Conservation (phyloP, 2,888 invertebrate species). For the Pediacus dermestoides region DNA sequence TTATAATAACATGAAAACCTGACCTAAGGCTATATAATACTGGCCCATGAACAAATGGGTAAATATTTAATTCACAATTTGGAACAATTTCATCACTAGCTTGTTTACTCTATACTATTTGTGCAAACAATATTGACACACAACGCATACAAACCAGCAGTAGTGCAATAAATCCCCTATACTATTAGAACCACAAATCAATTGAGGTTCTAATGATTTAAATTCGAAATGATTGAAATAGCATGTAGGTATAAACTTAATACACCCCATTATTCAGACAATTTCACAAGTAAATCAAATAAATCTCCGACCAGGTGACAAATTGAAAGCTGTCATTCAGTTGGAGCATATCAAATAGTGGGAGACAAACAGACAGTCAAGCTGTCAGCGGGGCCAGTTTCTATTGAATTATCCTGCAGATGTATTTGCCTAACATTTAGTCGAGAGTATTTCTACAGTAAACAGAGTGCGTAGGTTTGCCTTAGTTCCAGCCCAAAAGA, state of each 20-base stretch:
- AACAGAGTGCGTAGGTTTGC: too few relatives aligned
- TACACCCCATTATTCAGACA: conserved; percentile 17
- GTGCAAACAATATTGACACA: too few relatives aligned
- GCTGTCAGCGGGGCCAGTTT: conserved; percentile 16
- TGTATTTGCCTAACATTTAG: conserved; percentile 26
- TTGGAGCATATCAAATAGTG: conserved; percentile 14
- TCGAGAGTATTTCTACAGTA: conserved; percentile 21
- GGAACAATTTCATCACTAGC: too few relatives aligned
- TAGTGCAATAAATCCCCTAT: conserved; percentile 6
- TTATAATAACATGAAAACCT: too few relatives aligned
- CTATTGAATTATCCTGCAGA: conserved; percentile 25
- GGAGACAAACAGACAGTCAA: conserved; percentile 12
- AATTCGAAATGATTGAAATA: conserved; percentile 7
- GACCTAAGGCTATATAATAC: too few relatives aligned
- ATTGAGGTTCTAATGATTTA: conserved; percentile 8
- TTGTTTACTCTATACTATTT: too few relatives aligned
- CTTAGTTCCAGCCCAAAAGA: too few relatives aligned
- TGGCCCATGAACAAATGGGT: too few relatives aligned
- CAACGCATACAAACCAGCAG: too few relatives aligned
- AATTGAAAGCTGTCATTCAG: conserved; percentile 21
- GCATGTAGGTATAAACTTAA: conserved; percentile 16
- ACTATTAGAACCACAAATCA: conserved; percentile 7
- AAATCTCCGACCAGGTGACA: conserved; percentile 18
- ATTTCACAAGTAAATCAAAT: conserved; percentile 16
- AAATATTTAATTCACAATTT: too few relatives aligned